Conservation (phyloP, 2,888 invertebrate genomes). For the Nineta flava region DNA sequence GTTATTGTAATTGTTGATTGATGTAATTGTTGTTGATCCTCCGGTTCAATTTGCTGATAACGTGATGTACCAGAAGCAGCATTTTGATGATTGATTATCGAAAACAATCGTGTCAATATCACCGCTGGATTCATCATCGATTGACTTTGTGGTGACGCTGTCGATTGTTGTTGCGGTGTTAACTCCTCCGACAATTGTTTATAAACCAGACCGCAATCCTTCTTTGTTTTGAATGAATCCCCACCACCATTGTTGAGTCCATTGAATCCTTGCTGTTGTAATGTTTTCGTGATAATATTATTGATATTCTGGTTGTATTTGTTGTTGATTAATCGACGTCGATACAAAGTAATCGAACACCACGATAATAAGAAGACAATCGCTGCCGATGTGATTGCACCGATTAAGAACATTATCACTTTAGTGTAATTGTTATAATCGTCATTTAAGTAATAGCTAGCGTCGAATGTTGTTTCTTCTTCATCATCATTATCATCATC, state of each 20-base stretch:
- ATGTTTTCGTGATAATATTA: neutral
- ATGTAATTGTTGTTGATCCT: too few relatives aligned
- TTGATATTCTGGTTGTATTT: neutral
- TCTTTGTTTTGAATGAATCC: neutral
- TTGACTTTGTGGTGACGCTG: neutral
- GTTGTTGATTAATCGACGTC: too few relatives aligned
- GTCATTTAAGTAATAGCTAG: too few relatives aligned
- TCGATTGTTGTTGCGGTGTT: neutral
- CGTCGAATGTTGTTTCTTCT: too few relatives aligned
- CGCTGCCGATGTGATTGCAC: neutral
- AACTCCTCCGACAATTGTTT: neutral
- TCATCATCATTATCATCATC: too few relatives aligned
- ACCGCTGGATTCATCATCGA: too few relatives aligned
- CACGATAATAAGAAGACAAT: neutral
- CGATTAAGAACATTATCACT: neutral
- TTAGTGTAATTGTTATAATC: neutral
- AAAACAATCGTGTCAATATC: too few relatives aligned
- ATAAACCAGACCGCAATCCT: constrained; percentile 1
- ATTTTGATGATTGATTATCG: too few relatives aligned
- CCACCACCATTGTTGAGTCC: too few relatives aligned
- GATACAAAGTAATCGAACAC: neutral
- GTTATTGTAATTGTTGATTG: too few relatives aligned
- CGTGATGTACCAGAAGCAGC: too few relatives aligned
- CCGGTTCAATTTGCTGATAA: too few relatives aligned
- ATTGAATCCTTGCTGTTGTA: neutral